Conservation (phyloP, 37 sponge, comb jelly and placozoan genomes). For the Spongilla lacustris region DNA sequence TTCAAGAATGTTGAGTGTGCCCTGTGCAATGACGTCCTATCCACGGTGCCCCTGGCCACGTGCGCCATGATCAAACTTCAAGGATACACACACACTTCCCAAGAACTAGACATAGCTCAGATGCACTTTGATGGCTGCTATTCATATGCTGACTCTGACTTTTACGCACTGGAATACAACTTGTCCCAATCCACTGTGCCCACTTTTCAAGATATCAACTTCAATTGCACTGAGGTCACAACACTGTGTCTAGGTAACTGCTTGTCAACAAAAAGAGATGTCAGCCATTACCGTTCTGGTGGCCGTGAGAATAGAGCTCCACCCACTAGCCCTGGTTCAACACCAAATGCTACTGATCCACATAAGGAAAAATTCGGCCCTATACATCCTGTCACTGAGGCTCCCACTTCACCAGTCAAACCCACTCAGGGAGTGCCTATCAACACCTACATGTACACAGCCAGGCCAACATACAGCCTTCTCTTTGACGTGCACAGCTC, state of each 20-base stretch:
- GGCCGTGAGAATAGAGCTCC: too few relatives aligned
- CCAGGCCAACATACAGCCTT: background rate
- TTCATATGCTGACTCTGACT: background rate
- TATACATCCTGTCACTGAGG: background rate
- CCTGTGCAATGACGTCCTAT: background rate
- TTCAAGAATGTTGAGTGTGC: background rate
- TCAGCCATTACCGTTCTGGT: background rate
- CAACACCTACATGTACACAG: background rate
- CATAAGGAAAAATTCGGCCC: too few relatives aligned
- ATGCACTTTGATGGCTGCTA: background rate
- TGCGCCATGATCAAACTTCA: background rate
- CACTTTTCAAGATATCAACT: background rate
- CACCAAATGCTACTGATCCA: too few relatives aligned
- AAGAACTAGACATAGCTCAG: background rate
- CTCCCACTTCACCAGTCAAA: background rate
- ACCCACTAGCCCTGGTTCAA: background rate
- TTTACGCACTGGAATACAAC: background rate
- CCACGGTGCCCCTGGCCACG: background rate
- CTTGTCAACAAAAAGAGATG: background rate
- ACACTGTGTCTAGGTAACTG: background rate
- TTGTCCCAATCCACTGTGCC: background rate
- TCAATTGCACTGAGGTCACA: background rate
- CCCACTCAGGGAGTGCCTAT: background rate
- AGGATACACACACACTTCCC: background rate
- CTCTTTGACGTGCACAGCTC: background rate